Conservation (phyloP, 2,797 vertebrate species). For the Gallirallus australis region DNA sequence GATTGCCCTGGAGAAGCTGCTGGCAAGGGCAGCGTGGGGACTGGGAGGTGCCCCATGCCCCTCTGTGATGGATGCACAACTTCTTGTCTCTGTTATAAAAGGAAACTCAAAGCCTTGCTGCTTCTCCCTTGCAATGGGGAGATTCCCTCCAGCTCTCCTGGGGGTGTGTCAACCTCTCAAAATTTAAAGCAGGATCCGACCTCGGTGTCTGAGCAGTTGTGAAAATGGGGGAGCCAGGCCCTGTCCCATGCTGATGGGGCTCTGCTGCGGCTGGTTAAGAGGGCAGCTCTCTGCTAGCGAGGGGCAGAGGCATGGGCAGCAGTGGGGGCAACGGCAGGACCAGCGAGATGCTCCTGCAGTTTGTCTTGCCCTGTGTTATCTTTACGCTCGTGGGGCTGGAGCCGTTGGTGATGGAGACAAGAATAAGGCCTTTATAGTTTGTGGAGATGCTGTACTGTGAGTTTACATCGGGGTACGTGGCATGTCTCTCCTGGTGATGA, state of each 20-base stretch:
- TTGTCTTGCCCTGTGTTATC: neutral
- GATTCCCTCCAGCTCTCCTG: neutral
- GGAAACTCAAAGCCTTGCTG: neutral
- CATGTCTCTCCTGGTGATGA: neutral
- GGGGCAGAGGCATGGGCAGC: neutral
- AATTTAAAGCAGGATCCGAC: neutral
- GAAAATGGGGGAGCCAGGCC: rapidly evolving
- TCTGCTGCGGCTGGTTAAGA: rapidly evolving
- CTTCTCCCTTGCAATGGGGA: neutral
- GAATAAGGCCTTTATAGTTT: neutral
- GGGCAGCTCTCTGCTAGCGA: rapidly evolving
- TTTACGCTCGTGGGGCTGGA: neutral
- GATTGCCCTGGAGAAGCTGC: neutral
- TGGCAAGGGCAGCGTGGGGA: neutral
- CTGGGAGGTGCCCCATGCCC: neutral
- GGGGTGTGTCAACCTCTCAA: neutral
- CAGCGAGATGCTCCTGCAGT: neutral
- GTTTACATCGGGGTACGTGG: neutral
- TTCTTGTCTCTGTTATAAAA: neutral
- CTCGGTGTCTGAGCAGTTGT: rapidly evolving
- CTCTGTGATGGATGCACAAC: neutral
- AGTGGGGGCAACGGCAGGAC: neutral
- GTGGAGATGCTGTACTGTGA: neutral
- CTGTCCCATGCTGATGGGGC: rapidly evolving
- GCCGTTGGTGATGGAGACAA: neutral